Evolutionary conservation across 2,888 invertebrate species (phyloP), one percentile per base, ranked within the genome.

Genomic region (Eugnorisma glareosa): DNA sequence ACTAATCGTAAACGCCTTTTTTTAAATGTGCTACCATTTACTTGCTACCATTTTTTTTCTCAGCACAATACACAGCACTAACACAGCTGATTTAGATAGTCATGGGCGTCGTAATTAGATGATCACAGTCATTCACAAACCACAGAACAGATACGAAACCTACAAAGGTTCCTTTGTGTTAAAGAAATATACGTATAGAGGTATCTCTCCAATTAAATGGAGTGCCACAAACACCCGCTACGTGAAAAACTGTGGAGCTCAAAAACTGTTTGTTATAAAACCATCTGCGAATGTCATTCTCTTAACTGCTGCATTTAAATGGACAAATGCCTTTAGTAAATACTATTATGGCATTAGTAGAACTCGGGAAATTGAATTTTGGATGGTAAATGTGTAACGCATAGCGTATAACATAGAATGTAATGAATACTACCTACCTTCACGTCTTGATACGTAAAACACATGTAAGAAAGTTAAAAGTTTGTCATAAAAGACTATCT

Each of bases 141-240:
- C 59, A 11, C 67, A 61, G 37, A 68, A 82, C 70, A 82, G 64
- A 86, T 77, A 85, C 75, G 67, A 88, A 77, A 82, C 81, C 82
- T 81, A 89, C 88, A 89, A 88, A 89, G 86, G 84, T 89, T 86
- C 83, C 89, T 90, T 90, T 90, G 89, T 88, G 84, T 88, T 85
- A 82, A 88, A 89, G 90, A 91, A 89, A 89, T 89, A 89, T 86
- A 88, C 84, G 88, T 89, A 90, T 88, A 90, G 88, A 90, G 88
- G 83, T 86, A 86, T 88, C 93, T 89, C 92, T 92, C 91, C 93
- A 93, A 93, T 94, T 93, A 93, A 91, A 91, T 88, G 90, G 90
- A 93, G 92, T 93, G 93, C 90, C 93, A 93, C 88, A 90, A 90
- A 88, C 93, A 92, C 87, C 85, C 89, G 88, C 75, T 84, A 81